Base-by-base conservation (phyloP, 2,113 vertebrate genomes). In the Suricata suricatta region DNA sequence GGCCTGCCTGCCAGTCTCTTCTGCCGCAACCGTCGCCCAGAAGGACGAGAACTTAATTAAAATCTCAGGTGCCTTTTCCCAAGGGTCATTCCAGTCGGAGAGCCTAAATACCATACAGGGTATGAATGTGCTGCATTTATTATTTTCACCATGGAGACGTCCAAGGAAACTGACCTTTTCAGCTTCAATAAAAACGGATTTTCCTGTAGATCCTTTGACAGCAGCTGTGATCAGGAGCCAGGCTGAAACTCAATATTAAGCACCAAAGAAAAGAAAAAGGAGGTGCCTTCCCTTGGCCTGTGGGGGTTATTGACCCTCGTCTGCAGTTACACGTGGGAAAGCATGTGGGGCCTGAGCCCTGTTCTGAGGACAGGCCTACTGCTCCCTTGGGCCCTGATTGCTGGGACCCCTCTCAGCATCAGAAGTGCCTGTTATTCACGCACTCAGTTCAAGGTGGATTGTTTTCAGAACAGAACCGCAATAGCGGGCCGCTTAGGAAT, bases 141-240 rank as follows among this genome's bases (percentile, higher is more conserved):
- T 98, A 98, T 98, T 97, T 98, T 99, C 98, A 98, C 98, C 98
- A 99, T 98, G 98, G 98, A 98, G 98, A 98, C 97, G 1, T 97
- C 98, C 98, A 98, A 98, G 98, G 98, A 98, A 98, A 98, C 97
- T 98, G 99, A 99, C 99, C 99, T 99, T 99, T 99, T 98, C 98
- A 90, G 97, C 97, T 98, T 98, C 98, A 99, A 99, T 99, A 99
- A 99, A 98, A 98, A 96, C 57, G 95, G 98, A 98, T 98, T 99
- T 98, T 99, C 96, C 97, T 97, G 76, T 87, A 95, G 97, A 96
- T 98, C 97, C 97, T 98, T 90, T 98, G 97, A 98, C 98, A 98
- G 95, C 96, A 60, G 35, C 97, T 97, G 96, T 88, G 98, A 98
- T 98, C 97, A 93, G 81, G 95, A 98, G 94, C 76, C 44, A n/a